Conservation (phyloP, 2,888 invertebrate species). For the Sepioteuthis lessoniana region DNA sequence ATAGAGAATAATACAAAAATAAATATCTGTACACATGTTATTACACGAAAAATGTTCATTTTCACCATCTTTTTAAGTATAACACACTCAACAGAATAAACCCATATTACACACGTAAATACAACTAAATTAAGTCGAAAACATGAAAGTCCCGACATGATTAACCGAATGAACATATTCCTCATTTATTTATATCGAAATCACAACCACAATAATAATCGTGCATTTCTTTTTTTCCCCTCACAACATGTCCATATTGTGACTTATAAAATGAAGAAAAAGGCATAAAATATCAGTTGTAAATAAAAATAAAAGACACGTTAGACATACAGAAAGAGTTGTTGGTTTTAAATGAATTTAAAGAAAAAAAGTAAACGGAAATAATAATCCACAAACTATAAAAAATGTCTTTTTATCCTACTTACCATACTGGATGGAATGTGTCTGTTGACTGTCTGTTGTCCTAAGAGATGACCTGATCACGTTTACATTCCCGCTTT, state of each 20-base stretch:
- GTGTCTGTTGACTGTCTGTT: background rate
- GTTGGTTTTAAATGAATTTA: background rate
- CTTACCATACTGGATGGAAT: slow-evolving; percentile 25
- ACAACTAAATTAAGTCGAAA: no score
- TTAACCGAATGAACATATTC: no score
- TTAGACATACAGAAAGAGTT: background rate
- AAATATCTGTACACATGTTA: no score
- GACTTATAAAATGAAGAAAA: background rate
- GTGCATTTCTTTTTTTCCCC: background rate
- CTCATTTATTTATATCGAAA: no score
- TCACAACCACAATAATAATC: no score
- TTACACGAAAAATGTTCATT: no score
- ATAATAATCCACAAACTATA: background rate
- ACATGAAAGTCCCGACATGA: no score
- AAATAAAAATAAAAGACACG: background rate
- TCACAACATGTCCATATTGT: background rate
- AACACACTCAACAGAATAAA: no score
- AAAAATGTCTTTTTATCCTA: background rate
- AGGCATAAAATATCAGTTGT: background rate
- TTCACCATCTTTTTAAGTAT: no score
- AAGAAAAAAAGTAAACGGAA: background rate
- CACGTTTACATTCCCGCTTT: slow-evolving; percentile 24
- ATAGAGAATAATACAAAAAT: no score
- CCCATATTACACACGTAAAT: no score
- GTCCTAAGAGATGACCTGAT: slow-evolving; percentile 46